phyloP scores from a whole-genome alignment of 1,140 invertebrate genomes.

The Hestina assimilis region DNA sequence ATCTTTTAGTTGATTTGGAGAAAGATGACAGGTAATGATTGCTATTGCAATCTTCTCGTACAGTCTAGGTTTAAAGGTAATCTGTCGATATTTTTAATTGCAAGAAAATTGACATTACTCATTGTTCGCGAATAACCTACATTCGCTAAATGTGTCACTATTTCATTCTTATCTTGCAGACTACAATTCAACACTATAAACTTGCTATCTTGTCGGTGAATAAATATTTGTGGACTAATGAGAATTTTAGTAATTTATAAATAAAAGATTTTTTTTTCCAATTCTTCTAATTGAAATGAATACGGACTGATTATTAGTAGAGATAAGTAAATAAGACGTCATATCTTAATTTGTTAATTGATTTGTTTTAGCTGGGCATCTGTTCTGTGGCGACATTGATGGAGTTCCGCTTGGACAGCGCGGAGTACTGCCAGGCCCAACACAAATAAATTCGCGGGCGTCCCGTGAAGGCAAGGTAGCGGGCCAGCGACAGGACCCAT shows the following conservation, averaged over 20 bases:
- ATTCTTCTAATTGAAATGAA: slow-evolving; percentile 10
- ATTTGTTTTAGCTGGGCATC: slow-evolving; percentile 73
- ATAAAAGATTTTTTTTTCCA: slow-evolving; percentile 9
- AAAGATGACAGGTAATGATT: not conserved
- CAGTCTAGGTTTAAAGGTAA: not conserved
- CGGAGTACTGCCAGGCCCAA: slow-evolving; percentile 97
- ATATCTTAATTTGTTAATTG: slow-evolving; percentile 14
- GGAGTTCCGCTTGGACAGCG: slow-evolving; percentile 97
- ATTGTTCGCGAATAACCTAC: too few species aligned
- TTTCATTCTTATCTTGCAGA: slow-evolving; percentile 4
- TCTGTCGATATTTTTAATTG: not conserved
- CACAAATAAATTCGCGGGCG: slow-evolving; percentile 88
- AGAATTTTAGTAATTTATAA: slow-evolving; percentile 4
- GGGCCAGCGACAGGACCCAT: slow-evolving; percentile 52
- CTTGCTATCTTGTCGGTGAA: slow-evolving; percentile 1
- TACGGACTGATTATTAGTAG: not conserved
- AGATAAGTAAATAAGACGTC: slow-evolving; percentile 9
- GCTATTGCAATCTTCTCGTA: not conserved
- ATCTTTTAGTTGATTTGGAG: not conserved
- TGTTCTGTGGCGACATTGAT: slow-evolving; percentile 89
- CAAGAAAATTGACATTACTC: not conserved
- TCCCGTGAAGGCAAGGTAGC: slow-evolving; percentile 48
- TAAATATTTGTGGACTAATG: slow-evolving; percentile 13
- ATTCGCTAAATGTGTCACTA: slow-evolving; percentile 3
- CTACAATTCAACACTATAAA: not conserved